These are phyloP conservation scores for Ophiothrix spiculata DNA, from an alignment of 35 echinoderm and acorn worm species.

Conservation along the genomic window DNA sequence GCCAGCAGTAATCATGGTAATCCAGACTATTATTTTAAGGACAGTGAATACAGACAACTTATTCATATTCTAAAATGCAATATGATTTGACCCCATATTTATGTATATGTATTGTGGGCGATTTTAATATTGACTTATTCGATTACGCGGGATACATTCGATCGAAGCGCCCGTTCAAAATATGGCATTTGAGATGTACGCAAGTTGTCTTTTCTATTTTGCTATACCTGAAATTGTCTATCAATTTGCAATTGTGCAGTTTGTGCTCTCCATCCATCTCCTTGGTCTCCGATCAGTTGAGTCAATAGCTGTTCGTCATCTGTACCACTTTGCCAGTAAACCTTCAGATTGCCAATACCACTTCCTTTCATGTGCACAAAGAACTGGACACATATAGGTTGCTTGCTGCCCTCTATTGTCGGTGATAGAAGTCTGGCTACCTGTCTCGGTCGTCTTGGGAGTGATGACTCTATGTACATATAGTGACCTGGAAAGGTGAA, in stretches of 20 bases:
- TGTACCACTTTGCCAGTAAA: not conserved
- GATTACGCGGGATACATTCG: no score
- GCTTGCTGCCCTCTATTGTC: not conserved
- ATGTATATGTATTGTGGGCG: no score
- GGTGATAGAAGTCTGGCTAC: conserved; percentile 27
- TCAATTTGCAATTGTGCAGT: conserved; percentile 11
- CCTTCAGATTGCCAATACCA: not conserved
- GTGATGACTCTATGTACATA: not conserved
- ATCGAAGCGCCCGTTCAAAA: no score
- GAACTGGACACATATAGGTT: conserved; percentile 25
- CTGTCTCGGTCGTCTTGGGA: not conserved
- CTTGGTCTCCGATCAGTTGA: conserved; percentile 16
- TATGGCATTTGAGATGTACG: no score
- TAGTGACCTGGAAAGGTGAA: conserved; percentile 47
- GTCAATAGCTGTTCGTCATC: conserved; percentile 1
- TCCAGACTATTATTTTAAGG: no score
- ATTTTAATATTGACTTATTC: no score
- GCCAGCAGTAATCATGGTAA: no score
- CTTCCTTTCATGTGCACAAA: conserved; percentile 29
- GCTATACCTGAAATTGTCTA: conserved; percentile 42
- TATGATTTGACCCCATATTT: no score
- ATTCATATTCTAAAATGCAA: no score
- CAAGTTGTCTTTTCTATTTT: no score
- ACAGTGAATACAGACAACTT: no score
- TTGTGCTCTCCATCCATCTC: conserved; percentile 18